Evolutionary conservation across 2,797 vertebrate species (phyloP), one percentile per base, ranked within the genome.

Genomic region (Caiman crocodilus): DNA sequence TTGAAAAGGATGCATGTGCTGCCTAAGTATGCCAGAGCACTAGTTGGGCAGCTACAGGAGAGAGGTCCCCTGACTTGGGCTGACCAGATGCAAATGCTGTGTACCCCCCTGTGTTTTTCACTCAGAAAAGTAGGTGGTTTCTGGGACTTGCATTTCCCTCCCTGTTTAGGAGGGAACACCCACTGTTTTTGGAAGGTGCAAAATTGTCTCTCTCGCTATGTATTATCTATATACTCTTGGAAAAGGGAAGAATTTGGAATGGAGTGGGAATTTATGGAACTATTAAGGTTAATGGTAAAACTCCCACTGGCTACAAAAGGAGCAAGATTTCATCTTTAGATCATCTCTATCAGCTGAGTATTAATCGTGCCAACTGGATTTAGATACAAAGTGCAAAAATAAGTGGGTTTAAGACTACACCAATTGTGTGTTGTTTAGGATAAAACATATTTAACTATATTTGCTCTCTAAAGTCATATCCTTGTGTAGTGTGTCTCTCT

Each of bases 31-130:
- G 26, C 59, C 1, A 0, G 30, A 55, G 25, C 4, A 4, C 32
- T 14, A 28, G n/a, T 32, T 26, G 32, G 16, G 5, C 83, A 84
- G 83, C 0, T 7, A 3, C 76, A 88, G 61, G 82, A 83, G 61
- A 10, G 14, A 3, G 26, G 2, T n/a, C 78, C 16, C 10, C 55
- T 16, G 2, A 50, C 42, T 50, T 50, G 65, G 73, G 32, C 10
- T 71, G 77, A 30, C 5, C 17, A 0, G 0, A 9, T 64, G 57
- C 6, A 80, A 12, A 9, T 76, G 32, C 42, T 86, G 42, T 32
- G 0, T 23, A 0, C 25, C 80, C 28, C 9, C 10, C 5, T 32
- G 23, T 15, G 14, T 58, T 64, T 69, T 50, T 50, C 42, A 50
- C 42, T 50, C 42, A 50, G 10, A 50, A 50, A 50, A 3, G 9